Conservation (phyloP, 2,113 vertebrate genomes). For the Dipodomys stephensi region DNA sequence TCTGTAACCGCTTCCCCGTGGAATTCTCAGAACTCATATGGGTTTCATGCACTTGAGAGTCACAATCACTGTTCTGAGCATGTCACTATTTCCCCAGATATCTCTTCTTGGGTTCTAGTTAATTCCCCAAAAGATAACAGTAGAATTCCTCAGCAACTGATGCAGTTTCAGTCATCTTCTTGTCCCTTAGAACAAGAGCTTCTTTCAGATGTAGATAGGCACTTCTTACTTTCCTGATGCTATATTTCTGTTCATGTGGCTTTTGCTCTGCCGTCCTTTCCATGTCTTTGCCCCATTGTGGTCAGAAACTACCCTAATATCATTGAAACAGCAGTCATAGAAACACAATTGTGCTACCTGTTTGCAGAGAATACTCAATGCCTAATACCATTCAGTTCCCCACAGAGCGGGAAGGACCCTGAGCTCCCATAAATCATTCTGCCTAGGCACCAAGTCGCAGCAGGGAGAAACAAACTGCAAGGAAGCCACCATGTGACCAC, state of each 20-base stretch:
- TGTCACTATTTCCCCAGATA: not conserved
- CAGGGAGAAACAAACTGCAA: not conserved
- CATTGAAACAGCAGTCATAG: too few relatives aligned
- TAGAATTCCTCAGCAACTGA: accelerated
- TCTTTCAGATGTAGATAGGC: not conserved
- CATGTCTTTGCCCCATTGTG: too few relatives aligned
- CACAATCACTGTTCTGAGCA: not conserved
- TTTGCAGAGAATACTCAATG: not conserved
- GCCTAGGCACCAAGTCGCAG: not conserved
- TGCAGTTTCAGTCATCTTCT: too few relatives aligned
- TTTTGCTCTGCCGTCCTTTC: not conserved
- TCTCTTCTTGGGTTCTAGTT: not conserved
- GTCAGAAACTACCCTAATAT: not conserved
- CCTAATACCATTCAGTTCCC: accelerated
- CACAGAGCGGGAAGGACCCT: too few relatives aligned
- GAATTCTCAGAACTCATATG: not conserved
- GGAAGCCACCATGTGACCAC: not conserved
- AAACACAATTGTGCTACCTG: not conserved
- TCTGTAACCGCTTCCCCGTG: not conserved
- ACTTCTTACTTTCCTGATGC: not conserved
- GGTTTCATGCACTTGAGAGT: accelerated
- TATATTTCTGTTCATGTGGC: accelerated
- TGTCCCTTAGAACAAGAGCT: accelerated
- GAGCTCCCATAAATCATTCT: not conserved
- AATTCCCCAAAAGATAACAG: not conserved